Percentiles rank a stretch among this genome's conserved stretches.
These are phyloP conservation scores for Neopelma chrysocephalum DNA, from an alignment of 2,797 vertebrate species.

Conservation along the genomic window DNA sequence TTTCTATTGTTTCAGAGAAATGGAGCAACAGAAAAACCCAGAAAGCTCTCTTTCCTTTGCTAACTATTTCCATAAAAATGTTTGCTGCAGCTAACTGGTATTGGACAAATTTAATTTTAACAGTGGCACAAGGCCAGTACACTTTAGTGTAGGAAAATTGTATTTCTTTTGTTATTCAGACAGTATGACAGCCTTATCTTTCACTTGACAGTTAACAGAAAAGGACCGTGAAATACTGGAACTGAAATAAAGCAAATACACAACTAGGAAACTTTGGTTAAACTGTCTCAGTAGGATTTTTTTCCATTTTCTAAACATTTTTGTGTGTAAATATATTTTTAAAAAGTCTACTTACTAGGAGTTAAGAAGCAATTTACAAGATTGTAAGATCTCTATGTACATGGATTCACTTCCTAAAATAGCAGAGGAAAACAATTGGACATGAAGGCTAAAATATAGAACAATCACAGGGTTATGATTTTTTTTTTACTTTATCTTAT, in stretches of 20 bases:
- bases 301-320: background rate
- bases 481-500: background rate
- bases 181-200: background rate
- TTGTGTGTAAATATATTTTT: background rate
- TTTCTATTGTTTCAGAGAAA: conserved; percentile 82
- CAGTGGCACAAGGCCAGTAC: background rate
- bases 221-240: conserved; percentile 7
- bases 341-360: background rate
- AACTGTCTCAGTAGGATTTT: background rate
- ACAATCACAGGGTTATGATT: background rate
- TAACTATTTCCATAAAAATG: conserved; percentile 9
- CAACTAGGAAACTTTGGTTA: background rate
- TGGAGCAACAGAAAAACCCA: conserved; percentile 57
- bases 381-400: background rate
- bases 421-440: background rate
- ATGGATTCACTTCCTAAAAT: background rate
- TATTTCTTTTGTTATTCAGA: conserved; percentile 24
- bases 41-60: background rate
- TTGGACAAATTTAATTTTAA: conserved; percentile 8
- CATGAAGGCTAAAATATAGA: background rate
- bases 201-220: background rate
- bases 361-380: background rate
- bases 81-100: background rate
- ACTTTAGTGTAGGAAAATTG: background rate
- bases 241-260: background rate